Conservation (phyloP, 1,140 invertebrate genomes). For the Matsumurasca onukii region DNA sequence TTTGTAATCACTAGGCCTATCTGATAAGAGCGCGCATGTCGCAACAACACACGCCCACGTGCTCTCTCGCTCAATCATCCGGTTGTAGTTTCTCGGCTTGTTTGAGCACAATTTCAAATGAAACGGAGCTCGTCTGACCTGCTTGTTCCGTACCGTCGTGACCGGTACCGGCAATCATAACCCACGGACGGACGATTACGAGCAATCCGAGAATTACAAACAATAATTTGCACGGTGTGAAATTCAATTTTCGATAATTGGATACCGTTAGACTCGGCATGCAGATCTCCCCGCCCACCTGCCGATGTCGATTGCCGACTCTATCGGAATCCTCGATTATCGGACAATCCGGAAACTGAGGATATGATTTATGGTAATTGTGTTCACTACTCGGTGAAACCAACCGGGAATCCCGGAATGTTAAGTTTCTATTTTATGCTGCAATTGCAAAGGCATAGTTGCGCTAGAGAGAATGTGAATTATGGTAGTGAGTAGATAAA, state of each 20-base stretch:
- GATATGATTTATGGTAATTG: conserved; percentile 19
- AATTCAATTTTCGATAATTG: conserved; percentile 19
- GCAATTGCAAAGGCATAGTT: too few species aligned
- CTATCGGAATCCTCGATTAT: neutral
- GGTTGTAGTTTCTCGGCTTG: neutral
- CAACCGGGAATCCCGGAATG: neutral
- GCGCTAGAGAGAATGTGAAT: too few species aligned
- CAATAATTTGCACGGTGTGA: conserved; percentile 7
- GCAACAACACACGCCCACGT: neutral
- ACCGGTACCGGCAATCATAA: neutral
- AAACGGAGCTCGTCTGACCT: conserved; percentile 11
- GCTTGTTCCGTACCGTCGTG: conserved; percentile 14
- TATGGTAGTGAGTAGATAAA: too few species aligned
- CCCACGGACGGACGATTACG: neutral
- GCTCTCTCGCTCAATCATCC: neutral
- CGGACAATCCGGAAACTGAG: neutral
- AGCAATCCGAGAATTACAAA: neutral
- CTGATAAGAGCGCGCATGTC: conserved; percentile 15
- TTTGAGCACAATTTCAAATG: conserved; percentile 8
- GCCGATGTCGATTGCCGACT: too few species aligned
- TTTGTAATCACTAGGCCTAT: conserved; percentile 9
- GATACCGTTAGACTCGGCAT: neutral
- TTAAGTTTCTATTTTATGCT: too few species aligned
- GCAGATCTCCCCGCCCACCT: neutral
- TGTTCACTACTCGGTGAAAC: conserved; percentile 2